phyloP scores from a whole-genome alignment of 2,888 invertebrate species.

The Teleogryllus oceanicus region DNA sequence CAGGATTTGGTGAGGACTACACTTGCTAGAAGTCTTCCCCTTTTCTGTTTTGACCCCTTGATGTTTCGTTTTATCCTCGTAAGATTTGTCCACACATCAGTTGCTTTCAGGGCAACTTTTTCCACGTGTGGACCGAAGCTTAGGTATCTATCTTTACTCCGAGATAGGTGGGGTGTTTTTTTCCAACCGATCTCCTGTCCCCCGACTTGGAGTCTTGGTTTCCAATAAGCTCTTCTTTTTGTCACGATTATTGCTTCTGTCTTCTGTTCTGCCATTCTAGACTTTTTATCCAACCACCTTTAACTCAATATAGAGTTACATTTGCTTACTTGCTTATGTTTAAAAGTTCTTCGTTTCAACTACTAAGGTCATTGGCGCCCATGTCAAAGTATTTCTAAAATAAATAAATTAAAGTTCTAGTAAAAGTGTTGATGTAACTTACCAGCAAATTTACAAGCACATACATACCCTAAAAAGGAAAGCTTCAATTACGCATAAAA shows the following conservation, averaged over 20 bases:
- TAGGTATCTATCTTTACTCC: background rate
- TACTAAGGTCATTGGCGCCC: too few relatives aligned
- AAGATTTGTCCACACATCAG: background rate
- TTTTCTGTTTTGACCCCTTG: background rate
- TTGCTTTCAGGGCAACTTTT: background rate
- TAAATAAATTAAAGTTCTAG: too few relatives aligned
- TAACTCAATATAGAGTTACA: too few relatives aligned
- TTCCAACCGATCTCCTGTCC: background rate
- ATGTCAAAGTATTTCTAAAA: too few relatives aligned
- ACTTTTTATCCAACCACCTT: too few relatives aligned
- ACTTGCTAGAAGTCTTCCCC: background rate
- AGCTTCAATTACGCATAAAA: too few relatives aligned
- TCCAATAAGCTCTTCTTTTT: background rate
- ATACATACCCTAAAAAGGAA: too few relatives aligned
- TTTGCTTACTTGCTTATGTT: too few relatives aligned
- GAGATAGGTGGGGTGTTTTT: background rate
- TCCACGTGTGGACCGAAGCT: background rate
- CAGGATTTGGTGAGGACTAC: background rate
- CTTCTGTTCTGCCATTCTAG: background rate
- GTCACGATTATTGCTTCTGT: background rate
- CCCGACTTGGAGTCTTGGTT: background rate
- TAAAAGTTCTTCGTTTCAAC: too few relatives aligned
- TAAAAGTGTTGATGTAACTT: too few relatives aligned
- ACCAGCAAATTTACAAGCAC: too few relatives aligned
- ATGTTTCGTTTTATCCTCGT: background rate